These are phyloP conservation scores for Margaritifera margaritifera DNA, from an alignment of 2,888 invertebrate genomes.

Conservation along the genomic window DNA sequence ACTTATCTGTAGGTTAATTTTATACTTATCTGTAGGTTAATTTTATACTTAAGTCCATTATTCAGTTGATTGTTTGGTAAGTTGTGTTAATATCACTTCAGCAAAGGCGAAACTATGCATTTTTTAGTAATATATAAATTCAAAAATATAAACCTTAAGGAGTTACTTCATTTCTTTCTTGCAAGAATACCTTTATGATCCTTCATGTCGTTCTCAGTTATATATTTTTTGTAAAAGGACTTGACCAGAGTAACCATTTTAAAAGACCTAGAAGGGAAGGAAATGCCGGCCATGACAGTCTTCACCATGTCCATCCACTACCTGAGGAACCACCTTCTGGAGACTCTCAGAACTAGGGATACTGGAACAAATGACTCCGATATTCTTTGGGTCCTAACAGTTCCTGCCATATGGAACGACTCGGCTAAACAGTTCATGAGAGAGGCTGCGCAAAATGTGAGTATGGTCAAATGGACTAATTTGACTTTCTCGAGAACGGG, in stretches of 20 bases:
- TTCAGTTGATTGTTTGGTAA: too few species aligned
- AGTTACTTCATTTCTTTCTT: not conserved
- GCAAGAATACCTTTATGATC: not conserved
- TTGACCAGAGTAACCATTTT: conserved; percentile 18
- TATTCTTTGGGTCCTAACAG: conserved; percentile 25
- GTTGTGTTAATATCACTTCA: too few species aligned
- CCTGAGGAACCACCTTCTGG: conserved; percentile 18
- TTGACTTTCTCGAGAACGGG: too few species aligned
- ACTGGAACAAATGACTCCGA: conserved; percentile 14
- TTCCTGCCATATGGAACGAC: conserved; percentile 29
- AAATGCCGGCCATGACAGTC: conserved; percentile 18
- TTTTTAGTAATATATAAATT: too few species aligned
- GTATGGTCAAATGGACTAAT: not conserved
- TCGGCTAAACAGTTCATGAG: conserved; percentile 32
- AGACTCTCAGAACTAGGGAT: conserved; percentile 9
- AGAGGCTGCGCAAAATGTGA: conserved; percentile 21
- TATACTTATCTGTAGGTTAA: too few species aligned
- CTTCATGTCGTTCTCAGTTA: not conserved
- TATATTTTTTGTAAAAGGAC: conserved; percentile 11
- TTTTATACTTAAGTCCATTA: too few species aligned
- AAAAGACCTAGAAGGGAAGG: conserved; percentile 20
- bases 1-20: too few species aligned
- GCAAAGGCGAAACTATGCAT: too few species aligned
- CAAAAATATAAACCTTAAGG: too few species aligned
- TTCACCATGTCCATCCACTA: conserved; percentile 21